A percentile compares a stretch with the other conserved stretches of the same genome.
Evolutionary conservation across 1,140 invertebrate genomes (phyloP).

Genomic region (Lycorma delicatula): DNA sequence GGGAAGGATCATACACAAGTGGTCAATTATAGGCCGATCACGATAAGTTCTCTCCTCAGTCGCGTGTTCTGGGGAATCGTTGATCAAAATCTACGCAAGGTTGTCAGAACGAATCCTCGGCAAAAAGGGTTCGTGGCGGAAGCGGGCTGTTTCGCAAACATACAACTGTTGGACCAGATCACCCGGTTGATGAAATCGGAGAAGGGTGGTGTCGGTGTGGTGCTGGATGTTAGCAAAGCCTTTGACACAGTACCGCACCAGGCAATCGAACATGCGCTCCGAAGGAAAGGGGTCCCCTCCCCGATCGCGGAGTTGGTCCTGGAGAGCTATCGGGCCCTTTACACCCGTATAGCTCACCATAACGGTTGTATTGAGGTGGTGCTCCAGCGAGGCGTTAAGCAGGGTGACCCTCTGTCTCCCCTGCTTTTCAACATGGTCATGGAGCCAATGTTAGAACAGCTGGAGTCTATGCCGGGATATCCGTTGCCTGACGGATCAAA

Average conservation of each 20-base stretch:
- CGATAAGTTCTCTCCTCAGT: constrained; percentile 21
- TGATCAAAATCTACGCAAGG: constrained; percentile 19
- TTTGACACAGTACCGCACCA: constrained; percentile 35
- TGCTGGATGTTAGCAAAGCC: constrained; percentile 30
- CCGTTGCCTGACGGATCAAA: background rate
- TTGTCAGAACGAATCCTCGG: constrained; percentile 11
- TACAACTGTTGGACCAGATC: constrained; percentile 11
- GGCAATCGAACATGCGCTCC: constrained; percentile 21
- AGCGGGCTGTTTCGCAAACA: constrained; percentile 22
- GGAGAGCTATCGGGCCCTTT: background rate
- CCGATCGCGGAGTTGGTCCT: background rate
- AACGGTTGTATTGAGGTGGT: background rate
- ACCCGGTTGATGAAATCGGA: constrained; percentile 19
- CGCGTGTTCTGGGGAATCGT: constrained; percentile 26
- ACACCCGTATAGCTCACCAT: constrained; percentile 6
- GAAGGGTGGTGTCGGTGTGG: constrained; percentile 18
- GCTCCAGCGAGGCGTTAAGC: constrained; percentile 28
- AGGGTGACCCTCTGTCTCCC: constrained; percentile 32
- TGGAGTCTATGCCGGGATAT: constrained; percentile 4
- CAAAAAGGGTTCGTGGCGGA: constrained; percentile 27
- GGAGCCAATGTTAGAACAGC: constrained; percentile 22
- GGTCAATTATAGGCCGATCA: constrained; percentile 28
- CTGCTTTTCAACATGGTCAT: constrained; percentile 34
- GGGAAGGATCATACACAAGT: constrained; percentile 17
- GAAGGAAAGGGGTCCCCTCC: background rate